These are phyloP conservation scores for Butorides virescens DNA, from an alignment of 2,113 vertebrate species.

Conservation along the genomic window DNA sequence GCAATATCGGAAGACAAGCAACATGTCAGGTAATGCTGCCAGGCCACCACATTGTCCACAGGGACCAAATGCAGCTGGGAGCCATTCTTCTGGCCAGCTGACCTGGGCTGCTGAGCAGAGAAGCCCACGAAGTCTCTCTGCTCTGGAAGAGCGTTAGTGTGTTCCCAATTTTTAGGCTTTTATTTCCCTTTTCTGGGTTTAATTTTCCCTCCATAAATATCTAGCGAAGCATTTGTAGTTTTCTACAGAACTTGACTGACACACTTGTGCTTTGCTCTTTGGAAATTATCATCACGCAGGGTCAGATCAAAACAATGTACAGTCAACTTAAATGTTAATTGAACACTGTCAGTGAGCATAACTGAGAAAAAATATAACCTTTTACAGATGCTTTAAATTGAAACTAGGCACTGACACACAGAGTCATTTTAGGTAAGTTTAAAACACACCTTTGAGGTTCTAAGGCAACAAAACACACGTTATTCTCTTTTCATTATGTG, in stretches of 20 bases:
- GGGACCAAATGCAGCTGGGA: background rate
- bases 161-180: background rate
- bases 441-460: background rate
- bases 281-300: background rate
- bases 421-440: background rate
- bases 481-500: background rate
- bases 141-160: background rate
- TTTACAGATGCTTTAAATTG: background rate
- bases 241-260: background rate
- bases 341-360: background rate
- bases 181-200: background rate
- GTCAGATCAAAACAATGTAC: background rate
- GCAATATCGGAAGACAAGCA: background rate
- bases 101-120: background rate
- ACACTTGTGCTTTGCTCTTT: background rate
- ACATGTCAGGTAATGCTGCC: background rate
- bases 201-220: background rate
- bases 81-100: background rate
- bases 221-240: background rate
- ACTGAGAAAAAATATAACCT: background rate
- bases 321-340: background rate
- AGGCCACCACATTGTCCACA: background rate
- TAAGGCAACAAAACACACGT: background rate
- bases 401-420: background rate
- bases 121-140: accelerated